Evolutionary conservation across 2,113 vertebrate species (phyloP).

Genomic region (Xenus cinereus): DNA sequence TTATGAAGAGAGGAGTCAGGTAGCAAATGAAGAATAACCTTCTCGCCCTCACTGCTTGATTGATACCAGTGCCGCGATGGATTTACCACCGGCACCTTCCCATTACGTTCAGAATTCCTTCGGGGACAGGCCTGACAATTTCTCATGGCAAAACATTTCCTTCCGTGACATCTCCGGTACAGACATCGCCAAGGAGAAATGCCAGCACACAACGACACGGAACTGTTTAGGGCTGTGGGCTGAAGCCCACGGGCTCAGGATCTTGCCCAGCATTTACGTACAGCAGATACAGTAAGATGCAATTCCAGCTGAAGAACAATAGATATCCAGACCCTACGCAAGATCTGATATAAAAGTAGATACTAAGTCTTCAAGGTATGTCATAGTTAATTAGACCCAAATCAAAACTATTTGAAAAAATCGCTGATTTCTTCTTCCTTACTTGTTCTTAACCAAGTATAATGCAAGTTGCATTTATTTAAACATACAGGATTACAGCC

Average conservation of each 20-base stretch:
- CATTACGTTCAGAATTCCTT: neutral
- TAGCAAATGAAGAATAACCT: neutral
- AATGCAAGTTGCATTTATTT: neutral
- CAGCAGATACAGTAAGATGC: accelerated
- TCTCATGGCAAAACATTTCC: neutral
- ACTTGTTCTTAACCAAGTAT: neutral
- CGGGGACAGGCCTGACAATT: neutral
- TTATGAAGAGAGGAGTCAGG: neutral
- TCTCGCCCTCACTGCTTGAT: accelerated
- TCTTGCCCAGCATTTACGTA: neutral
- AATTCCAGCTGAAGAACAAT: neutral
- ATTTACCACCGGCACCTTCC: neutral
- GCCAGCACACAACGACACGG: neutral
- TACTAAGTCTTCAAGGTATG: neutral
- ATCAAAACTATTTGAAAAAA: neutral
- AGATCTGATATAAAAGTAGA: neutral
- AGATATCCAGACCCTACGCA: neutral
- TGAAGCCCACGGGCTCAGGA: neutral
- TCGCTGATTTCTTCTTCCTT: neutral
- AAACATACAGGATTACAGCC: neutral
- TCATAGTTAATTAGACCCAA: neutral
- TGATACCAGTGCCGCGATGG: accelerated
- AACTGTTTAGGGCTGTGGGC: neutral
- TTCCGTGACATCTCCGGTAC: neutral
- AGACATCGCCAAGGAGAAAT: neutral